Base-by-base conservation (phyloP, 2,888 invertebrate species). In the Bursaphelenchus okinawaensis region DNA sequence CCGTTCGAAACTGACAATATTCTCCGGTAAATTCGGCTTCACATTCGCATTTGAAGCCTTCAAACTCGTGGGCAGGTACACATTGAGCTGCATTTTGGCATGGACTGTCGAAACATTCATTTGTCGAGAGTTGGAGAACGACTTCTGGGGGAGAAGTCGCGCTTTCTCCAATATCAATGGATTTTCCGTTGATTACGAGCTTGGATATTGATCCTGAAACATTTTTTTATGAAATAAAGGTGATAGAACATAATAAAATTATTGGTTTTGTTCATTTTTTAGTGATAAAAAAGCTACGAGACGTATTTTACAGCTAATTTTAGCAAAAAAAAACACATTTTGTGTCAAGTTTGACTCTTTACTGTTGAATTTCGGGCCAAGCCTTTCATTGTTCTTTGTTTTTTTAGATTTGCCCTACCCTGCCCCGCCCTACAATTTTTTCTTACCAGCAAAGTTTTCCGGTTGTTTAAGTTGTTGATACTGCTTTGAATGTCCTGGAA, bases 21-120 rank as follows among this genome's bases (percentile, higher is more conserved):
- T 70, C 67, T 23, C 80, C 80, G 16, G 55, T 61, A 58, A 68
- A 79, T 16, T 69, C 67, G 4, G 60, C 40, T 12, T 54, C 24
- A 55, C 78, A 78, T 26, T 75, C 70, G 58, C 78, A 79, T 23
- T 63, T 66, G 65, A 68, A 78, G 1, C 78, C 78, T 40, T 71
- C 66, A 28, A 58, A 66, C 16, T 68, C 73, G 57, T 77, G 72
- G 2, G 75, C 63, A 9, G 72, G 71, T 7, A 72, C 23, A 54
- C 77, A 77, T 27, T 59, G 57, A 7, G 68, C 77, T 8, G 65
- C 69, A 61, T 77, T 77, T 29, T 71, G 65, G 26, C 77, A 77
- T 0, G 70, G 70, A 9, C 59, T 55, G 9, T 57, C 50, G 20
- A 55, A 51, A 58, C 70, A 70, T 52, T 68, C 68, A 31, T 68